Percentiles rank a stretch among this genome's conserved stretches.
Evolutionary conservation across 2,797 vertebrate species (phyloP).

Genomic region (Sitta carolinensis): DNA sequence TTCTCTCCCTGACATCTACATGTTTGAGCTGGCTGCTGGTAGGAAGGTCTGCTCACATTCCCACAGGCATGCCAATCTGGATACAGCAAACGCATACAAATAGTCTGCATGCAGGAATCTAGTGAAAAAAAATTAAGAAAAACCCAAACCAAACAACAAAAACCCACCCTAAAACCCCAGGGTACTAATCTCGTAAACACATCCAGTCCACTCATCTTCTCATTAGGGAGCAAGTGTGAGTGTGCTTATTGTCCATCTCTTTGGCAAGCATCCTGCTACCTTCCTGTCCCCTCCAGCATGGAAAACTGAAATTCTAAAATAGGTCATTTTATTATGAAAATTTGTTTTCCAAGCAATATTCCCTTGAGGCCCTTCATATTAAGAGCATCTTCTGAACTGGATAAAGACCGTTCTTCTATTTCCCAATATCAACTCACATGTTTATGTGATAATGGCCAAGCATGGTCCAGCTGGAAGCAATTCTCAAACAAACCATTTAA

Average conservation of each 20-base stretch:
- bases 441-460: neutral
- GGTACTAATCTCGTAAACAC: neutral
- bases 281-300: neutral
- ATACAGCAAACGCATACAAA: neutral
- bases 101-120: neutral
- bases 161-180: neutral
- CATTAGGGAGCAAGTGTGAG: neutral
- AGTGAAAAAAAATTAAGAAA: neutral
- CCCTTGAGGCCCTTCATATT: neutral
- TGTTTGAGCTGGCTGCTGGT: constrained; percentile 21
- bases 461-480: neutral
- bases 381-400: neutral
- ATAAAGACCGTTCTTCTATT: neutral
- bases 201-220: neutral
- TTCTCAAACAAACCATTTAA: neutral
- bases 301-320: constrained; percentile 35
- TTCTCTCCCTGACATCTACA: neutral
- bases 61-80: neutral
- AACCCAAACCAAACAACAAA: neutral
- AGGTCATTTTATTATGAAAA: constrained; percentile 29
- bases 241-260: neutral
- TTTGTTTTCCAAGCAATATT: constrained; percentile 30
- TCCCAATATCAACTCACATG: neutral
- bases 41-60: neutral
- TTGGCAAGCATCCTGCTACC: neutral